Evolutionary conservation across 2,113 vertebrate species (phyloP), one percentile per base, ranked within the genome.

Genomic region (Bubo scandiacus): DNA sequence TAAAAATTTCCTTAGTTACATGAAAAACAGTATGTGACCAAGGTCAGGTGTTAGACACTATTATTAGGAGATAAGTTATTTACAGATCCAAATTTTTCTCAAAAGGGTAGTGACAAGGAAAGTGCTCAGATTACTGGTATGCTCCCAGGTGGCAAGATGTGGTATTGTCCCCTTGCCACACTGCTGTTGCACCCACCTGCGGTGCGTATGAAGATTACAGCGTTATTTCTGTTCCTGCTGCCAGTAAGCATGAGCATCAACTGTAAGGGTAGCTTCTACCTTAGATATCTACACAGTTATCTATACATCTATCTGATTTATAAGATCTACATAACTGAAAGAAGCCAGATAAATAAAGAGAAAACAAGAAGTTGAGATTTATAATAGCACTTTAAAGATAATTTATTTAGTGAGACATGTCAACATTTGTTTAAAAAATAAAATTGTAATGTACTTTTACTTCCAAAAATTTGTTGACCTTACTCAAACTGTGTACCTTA

Each of bases 91-190:
- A 22, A 14, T 43, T 63, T 54, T 92, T 68, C 32, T 88, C 5
- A 2, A 12, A 66, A 32, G 20, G 5, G 4, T 11, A 21, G 45
- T 19, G 55, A 12, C 23, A 74, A n/a, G 40, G 38, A 8, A 36
- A 32, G 18, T 9, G 18, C 38, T 71, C 3, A 16, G 23, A 2
- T 63, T 15, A 11, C 14, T 21, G 30, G 1, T 18, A 1, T 43
- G 26, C 14, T 30, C 10, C 73, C 10, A 23, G 49, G 47, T 57
- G 71, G 19, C 45, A 81, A 38, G 52, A 16, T 0, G 2, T 11
- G 30, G 26, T 29, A 15, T 25, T 9, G 10, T 27, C 30, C 27
- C 22, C 11, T 0, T 16, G 62, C 32, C 32, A 30, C 23, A 3
- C 12, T 8, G 9, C 5, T 18, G 15, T 5, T 20, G 26, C 65